A percentile compares a stretch with the other conserved stretches of the same genome.
These are phyloP conservation scores for Protobothrops flavoviridis DNA, from an alignment of 2,113 vertebrate species.

Conservation along the genomic window DNA sequence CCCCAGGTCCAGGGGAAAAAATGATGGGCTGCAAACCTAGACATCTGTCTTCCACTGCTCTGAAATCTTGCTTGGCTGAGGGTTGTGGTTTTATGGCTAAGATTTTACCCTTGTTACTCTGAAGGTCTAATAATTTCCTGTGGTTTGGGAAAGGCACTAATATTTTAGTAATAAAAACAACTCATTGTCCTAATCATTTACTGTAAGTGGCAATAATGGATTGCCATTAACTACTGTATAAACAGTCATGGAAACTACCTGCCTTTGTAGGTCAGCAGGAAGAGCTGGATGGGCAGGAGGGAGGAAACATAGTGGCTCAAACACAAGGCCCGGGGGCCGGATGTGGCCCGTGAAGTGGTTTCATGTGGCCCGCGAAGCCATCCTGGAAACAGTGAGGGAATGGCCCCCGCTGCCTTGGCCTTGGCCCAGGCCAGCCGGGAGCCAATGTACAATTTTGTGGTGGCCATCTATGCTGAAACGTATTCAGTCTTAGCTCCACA, in stretches of 20 bases:
- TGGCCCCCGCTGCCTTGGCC: too few relatives aligned
- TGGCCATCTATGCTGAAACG: too few relatives aligned
- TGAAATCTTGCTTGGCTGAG: neutral
- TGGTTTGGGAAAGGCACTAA: rapidly evolving
- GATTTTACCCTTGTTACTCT: neutral
- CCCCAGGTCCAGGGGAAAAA: neutral
- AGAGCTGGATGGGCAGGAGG: neutral
- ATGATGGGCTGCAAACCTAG: neutral
- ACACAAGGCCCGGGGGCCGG: too few relatives aligned
- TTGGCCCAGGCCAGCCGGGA: too few relatives aligned
- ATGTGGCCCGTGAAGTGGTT: too few relatives aligned
- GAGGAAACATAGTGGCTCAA: neutral
- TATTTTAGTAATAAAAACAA: neutral
- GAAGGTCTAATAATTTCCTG: neutral
- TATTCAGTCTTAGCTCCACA: too few relatives aligned
- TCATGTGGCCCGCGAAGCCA: too few relatives aligned
- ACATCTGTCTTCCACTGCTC: neutral
- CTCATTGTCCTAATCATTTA: neutral
- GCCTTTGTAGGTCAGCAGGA: neutral
- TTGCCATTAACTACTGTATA: neutral
- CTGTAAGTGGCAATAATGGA: slow-evolving; percentile 5
- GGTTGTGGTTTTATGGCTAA: neutral
- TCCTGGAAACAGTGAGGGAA: too few relatives aligned
- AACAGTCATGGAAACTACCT: neutral
- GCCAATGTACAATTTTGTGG: too few relatives aligned